Evolutionary conservation across 2,797 vertebrate species (phyloP), one percentile per base, ranked within the genome.

Genomic region (Apodemus agrarius): DNA sequence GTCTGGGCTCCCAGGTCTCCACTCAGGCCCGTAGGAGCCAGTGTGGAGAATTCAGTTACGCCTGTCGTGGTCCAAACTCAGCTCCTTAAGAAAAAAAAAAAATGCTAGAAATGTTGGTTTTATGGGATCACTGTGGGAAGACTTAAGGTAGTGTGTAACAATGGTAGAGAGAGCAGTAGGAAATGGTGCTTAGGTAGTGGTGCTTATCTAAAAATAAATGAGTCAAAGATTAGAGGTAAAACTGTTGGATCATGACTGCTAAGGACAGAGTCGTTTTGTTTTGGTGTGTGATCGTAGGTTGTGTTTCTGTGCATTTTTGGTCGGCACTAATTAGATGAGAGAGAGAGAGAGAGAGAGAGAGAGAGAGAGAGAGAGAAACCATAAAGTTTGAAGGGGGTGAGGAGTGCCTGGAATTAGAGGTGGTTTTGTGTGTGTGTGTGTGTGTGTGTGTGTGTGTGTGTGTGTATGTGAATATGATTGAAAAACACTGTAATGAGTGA

Each of bases 61-160:
- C 11, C 80, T 24, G 81, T 83, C 37, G 31, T 61, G 61, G 9
- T 85, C 5, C 24, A 84, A 65, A 17, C 83, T 89, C 19, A 49
- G n/a, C 81, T 95, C 90, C 59, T 87, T 59, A n/a, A n/a, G n/a
- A n/a, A n/a, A n/a, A n/a, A 24, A 59, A 26, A 94, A 69, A 93
- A 75, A 37, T 49, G 26, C 16, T 72, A 34, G 37, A 76, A 72
- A 90, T 24, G 6, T 17, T 93, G 31, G 21, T 22, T 5, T 63
- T 29, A 16, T 49, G 54, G 40, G 26, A 31, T 52, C 31, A 37
- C 65, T n/a, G 17, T 72, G 43, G 34, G 43, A 67, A 85, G 63
- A 43, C 31, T 14, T 24, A 67, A 85, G 83, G 4, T 21, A 9
- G 40, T 22, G 17, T 7, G 5, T 3, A 10, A 31, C 12, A 3